Evolutionary conservation across 2,113 vertebrate genomes (phyloP).

Genomic region (Paedocypris sp.): DNA sequence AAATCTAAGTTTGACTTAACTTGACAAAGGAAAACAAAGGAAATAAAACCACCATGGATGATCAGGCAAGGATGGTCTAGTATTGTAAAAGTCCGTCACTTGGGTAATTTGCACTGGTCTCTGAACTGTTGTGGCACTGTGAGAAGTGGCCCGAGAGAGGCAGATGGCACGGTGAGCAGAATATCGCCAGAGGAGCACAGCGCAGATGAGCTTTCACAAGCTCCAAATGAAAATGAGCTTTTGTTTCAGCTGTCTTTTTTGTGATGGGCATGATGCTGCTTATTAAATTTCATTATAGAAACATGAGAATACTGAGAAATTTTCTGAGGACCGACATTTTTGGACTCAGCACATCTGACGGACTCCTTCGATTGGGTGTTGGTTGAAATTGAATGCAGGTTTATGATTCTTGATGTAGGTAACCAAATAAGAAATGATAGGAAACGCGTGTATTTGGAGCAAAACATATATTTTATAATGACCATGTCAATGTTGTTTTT

Average conservation of each 20-base stretch:
- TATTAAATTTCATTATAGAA: constrained; percentile 5
- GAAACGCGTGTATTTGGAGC: background rate
- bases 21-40: background rate
- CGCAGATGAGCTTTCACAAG: constrained; percentile 7
- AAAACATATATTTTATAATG: too few relatives aligned
- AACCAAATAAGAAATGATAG: background rate
- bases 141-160: constrained; percentile 2
- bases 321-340: background rate
- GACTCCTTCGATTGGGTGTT: background rate
- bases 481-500: too few relatives aligned
- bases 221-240: constrained; percentile 20
- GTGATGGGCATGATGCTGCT: constrained; percentile 8
- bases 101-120: background rate
- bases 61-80: background rate
- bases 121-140: background rate
- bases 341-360: constrained; percentile 4
- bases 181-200: background rate
- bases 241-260: background rate
- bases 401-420: too few relatives aligned
- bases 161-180: constrained; percentile 13
- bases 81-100: too few relatives aligned
- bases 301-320: background rate
- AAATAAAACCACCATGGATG: background rate
- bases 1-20: too few relatives aligned
- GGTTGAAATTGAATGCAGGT: too few relatives aligned